These are phyloP conservation scores for Zaprionus vittiger DNA, from an alignment of 1,140 invertebrate species.

Conservation along the genomic window DNA sequence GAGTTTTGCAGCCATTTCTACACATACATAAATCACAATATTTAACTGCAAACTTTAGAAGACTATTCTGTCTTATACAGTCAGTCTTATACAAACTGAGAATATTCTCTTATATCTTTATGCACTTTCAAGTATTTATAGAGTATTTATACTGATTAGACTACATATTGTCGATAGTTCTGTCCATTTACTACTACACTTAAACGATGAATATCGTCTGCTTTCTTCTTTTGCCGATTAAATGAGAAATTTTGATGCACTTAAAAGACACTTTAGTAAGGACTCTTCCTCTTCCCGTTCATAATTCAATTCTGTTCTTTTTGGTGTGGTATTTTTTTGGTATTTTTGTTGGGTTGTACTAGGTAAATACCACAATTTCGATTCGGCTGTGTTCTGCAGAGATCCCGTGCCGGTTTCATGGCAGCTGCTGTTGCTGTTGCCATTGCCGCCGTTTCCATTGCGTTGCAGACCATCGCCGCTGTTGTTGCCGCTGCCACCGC, in stretches of 20 bases:
- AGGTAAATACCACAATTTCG: conserved; percentile 87
- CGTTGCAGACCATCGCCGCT: conserved; percentile 75
- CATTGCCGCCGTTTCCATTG: conserved; percentile 64
- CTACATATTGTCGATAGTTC: background rate
- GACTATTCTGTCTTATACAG: background rate
- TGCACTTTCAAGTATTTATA: background rate
- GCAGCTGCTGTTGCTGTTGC: conserved; percentile 64
- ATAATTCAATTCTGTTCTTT: background rate
- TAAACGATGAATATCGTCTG: background rate
- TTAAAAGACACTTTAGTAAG: background rate
- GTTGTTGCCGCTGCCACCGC: conserved; percentile 70
- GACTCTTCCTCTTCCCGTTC: background rate
- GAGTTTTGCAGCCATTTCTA: background rate
- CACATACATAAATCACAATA: background rate
- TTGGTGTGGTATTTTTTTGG: background rate
- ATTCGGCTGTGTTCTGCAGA: conserved; percentile 85
- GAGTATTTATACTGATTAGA: background rate
- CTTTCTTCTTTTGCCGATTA: background rate
- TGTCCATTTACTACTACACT: background rate
- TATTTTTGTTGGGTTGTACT: conserved; percentile 9
- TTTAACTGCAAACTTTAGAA: background rate
- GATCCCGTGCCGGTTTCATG: conserved; percentile 80
- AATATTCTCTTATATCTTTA: background rate
- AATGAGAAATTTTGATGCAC: conserved; percentile 1
- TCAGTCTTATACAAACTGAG: background rate